Conservation (phyloP, 2,797 vertebrate genomes). For the Oophaga sylvatica region DNA sequence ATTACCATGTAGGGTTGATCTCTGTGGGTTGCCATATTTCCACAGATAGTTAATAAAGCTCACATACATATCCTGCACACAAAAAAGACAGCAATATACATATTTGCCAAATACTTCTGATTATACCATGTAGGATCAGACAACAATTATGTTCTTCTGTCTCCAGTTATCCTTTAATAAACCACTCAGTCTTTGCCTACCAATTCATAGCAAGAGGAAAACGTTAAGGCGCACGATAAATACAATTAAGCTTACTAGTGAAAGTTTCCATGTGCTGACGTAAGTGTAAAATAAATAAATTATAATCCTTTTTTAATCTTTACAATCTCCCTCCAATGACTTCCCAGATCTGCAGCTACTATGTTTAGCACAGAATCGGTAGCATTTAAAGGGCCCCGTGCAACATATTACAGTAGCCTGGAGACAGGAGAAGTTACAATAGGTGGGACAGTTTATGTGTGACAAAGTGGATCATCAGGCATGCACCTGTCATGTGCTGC, state of each 20-base stretch:
- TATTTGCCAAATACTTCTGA: neutral
- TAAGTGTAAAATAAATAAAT: constrained; percentile 40
- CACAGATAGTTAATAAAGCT: neutral
- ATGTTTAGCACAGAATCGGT: neutral
- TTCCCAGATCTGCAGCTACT: neutral
- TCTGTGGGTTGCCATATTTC: neutral
- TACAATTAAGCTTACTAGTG: constrained; percentile 16
- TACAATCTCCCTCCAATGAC: neutral
- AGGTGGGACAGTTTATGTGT: constrained; percentile 1
- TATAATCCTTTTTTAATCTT: constrained; percentile 16
- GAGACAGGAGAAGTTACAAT: constrained; percentile 22
- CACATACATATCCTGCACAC: neutral
- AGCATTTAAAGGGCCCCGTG: neutral
- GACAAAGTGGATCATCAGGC: constrained; percentile 23
- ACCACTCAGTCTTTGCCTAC: neutral
- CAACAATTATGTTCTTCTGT: neutral
- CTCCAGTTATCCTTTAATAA: neutral
- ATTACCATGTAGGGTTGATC: neutral
- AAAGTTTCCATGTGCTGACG: constrained; percentile 28
- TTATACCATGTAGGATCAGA: neutral
- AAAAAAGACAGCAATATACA: neutral
- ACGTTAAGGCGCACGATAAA: neutral
- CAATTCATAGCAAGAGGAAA: neutral
- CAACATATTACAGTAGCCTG: neutral
- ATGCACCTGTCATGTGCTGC: constrained; percentile 30